Base-by-base conservation (phyloP, 2,888 invertebrate species). In the Apotomis betuletana region DNA sequence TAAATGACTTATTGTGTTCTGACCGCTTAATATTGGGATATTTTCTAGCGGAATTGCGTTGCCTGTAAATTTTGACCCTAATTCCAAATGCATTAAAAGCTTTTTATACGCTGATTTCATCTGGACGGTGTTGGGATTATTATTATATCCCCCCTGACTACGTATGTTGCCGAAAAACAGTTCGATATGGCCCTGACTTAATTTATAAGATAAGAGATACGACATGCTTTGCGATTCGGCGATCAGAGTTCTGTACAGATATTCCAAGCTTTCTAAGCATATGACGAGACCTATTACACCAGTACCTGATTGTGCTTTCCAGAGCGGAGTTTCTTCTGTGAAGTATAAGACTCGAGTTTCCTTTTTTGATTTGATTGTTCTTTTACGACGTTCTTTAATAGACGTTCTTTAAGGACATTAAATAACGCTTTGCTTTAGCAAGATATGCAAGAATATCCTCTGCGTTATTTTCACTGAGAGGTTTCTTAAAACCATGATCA, bases 51-150 rank as follows among this genome's bases (percentile, higher is more conserved):
- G 62, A 3, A 62, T 38, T 3, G 36, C 27, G n/a, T 62, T 62
- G 3, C 62, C 62, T 1, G 36, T 52, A 12, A 62, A 62, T 62
- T 62, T 51, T 6, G 12, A 38, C 3, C 62, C 36, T 3, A 62
- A 8, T 52, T 62, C 62, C 27, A 62, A 36, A 62, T 62, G 62
- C 27, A 38, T n/a, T 8, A 52, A 27, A 4, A 62, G 36, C 51
- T 62, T 62, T n/a, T 62, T 62, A 49, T 62, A 62, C 12, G 62
- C 62, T 6, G 62, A 51, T 62, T 62, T 62, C 3, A 62, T 36
- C 46, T 62, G 62, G 1, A 9, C 8, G 4, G 62, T 51, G 15
- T 51, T 62, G 27, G 62, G 62, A 27, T 62, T 62, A 12, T 62
- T 62, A n/a, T 62, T 51, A 15, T 60, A 44, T 9, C 44, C 44